phyloP scores from a whole-genome alignment of 2,888 invertebrate species.

The Sialis lutaria region DNA sequence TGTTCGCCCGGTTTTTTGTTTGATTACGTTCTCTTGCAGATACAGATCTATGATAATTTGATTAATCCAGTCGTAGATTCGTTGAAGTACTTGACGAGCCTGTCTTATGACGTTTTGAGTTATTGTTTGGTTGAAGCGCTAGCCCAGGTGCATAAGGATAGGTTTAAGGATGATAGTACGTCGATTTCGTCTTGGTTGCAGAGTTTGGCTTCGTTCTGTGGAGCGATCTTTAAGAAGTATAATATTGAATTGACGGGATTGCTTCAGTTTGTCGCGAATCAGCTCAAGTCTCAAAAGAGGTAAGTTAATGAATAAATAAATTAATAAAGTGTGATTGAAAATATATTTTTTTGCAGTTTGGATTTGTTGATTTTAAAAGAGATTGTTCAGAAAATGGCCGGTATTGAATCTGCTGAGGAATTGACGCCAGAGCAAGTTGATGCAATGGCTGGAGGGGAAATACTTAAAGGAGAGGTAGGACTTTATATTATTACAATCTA shows the following conservation, averaged over 20 bases:
- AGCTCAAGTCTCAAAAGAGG: slow-evolving; percentile 92
- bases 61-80: slow-evolving; percentile 87
- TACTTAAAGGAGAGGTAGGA: slow-evolving; percentile 80
- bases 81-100: slow-evolving; percentile 81
- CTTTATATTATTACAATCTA: not conserved
- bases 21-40: slow-evolving; percentile 54
- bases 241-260: slow-evolving; percentile 88
- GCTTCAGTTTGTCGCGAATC: slow-evolving; percentile 92
- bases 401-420: slow-evolving; percentile 92
- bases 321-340: too few relatives aligned
- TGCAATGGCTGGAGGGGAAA: slow-evolving; percentile 93
- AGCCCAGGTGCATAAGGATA: slow-evolving; percentile 53
- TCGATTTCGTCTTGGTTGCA: slow-evolving; percentile 89
- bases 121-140: slow-evolving; percentile 91
- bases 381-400: slow-evolving; percentile 98
- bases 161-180: slow-evolving; percentile 76
- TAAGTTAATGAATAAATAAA: too few relatives aligned
- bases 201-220: slow-evolving; percentile 88
- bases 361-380: slow-evolving; percentile 89
- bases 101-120: slow-evolving; percentile 91
- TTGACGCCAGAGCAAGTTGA: slow-evolving; percentile 92
- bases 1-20: slow-evolving; percentile 90
- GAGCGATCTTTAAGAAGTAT: slow-evolving; percentile 93
- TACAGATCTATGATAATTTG: slow-evolving; percentile 24
- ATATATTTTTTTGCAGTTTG: slow-evolving; percentile 43